Base-by-base conservation (phyloP, 2,113 vertebrate species). In the Notiomystis cincta region DNA sequence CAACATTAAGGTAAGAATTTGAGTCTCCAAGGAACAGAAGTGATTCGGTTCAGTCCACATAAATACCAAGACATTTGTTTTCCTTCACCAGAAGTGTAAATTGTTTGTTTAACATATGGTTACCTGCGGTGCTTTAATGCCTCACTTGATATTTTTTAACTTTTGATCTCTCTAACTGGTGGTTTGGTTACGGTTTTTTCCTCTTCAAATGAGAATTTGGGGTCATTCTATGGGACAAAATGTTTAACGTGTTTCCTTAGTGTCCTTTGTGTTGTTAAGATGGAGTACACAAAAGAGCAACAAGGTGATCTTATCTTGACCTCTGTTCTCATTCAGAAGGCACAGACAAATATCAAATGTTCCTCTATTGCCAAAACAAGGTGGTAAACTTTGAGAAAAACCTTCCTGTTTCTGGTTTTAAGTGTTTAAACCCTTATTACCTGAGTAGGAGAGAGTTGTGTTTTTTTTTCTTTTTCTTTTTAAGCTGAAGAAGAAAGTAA, bases 181-280 rank as follows among this genome's bases (percentile, higher is more conserved):
- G 79, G 97, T 97, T 93, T 93, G 47, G 50, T 70, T 83, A n/a
- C 28, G 27, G 33, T 13, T 13, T 72, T 53, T 42, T 3, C 38
- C 56, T 75, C 85, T 81, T 91, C 79, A 94, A 95, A 98, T 96
- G 97, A 97, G 94, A 97, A 77, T 86, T 97, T 97, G 84, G 95
- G 95, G 96, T 98, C 84, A 97, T 97, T 98, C 97, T 96, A 85
- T 50, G 88, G 96, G 91, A 91, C 94, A 97, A 97, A 98, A 97
- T 96, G 89, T 96, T 97, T 96, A 98, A 96, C 96, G 95, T 95
- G 77, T 95, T 93, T 93, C 96, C 78, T 93, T 83, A 95, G 96
- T 89, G 82, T 91, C 86, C 87, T 96, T 93, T 97, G 95, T 98
- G 96, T 91, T 98, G 97, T 98, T 97, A 97, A 98, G 94, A 87